Evolutionary conservation across 2,797 vertebrate species (phyloP).

Genomic region (Oreochromis grahami): DNA sequence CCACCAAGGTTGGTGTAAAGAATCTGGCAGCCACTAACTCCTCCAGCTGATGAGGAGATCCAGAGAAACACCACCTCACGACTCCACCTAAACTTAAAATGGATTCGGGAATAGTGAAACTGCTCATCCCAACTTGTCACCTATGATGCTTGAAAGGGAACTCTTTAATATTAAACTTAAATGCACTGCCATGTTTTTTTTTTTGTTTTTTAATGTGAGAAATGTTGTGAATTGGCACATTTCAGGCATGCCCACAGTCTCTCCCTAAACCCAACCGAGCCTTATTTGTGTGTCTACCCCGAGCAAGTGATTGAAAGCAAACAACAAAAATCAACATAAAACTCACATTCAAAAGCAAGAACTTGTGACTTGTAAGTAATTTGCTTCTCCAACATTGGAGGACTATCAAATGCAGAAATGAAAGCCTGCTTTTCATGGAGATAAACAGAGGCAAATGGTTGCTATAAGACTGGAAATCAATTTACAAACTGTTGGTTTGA

Average conservation of each 20-base stretch:
- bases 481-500: slow-evolving; percentile 2
- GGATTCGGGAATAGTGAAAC: background rate
- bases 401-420: background rate
- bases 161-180: background rate
- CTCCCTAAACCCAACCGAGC: background rate
- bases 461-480: background rate
- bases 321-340: background rate
- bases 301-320: background rate
- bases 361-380: background rate
- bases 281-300: background rate
- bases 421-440: background rate
- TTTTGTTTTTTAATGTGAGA: background rate
- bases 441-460: background rate
- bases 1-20: background rate
- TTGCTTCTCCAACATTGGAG: background rate
- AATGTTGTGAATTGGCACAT: background rate
- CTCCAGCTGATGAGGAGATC: background rate
- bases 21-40: background rate
- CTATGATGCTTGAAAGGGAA: background rate
- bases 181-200: background rate
- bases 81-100: background rate
- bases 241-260: background rate
- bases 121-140: background rate
- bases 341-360: background rate
- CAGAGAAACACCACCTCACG: background rate